phyloP scores from a whole-genome alignment of 2,113 vertebrate species.

The Daubentonia madagascariensis region DNA sequence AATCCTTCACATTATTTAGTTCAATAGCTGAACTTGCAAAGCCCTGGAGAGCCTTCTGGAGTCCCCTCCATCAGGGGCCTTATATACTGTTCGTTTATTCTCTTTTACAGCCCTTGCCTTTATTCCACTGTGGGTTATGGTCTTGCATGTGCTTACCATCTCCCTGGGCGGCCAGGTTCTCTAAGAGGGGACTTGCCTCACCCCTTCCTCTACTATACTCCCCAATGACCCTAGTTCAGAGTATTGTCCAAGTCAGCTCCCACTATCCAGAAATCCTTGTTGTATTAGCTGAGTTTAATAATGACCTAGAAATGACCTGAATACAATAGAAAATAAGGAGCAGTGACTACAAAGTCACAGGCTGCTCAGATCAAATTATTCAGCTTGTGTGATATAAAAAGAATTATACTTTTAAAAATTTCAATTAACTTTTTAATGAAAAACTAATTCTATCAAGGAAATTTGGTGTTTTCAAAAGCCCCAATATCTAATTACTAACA shows the following conservation, averaged over 20 bases:
- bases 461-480: not conserved
- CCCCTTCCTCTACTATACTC: not conserved
- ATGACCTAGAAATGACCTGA: not conserved
- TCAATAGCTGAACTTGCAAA: not conserved
- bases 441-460: constrained; percentile 58
- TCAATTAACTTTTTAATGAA: constrained; percentile 66
- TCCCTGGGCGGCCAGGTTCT: not conserved
- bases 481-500: constrained; percentile 16
- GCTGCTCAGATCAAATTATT: not conserved
- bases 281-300: not conserved
- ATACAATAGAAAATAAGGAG: not conserved
- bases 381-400: not conserved
- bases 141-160: rapidly evolving
- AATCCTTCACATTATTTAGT: not conserved
- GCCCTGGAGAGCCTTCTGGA: not conserved
- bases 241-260: rapidly evolving
- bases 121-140: too few relatives aligned
- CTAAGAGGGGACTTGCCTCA: too few relatives aligned
- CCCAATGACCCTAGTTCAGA: not conserved
- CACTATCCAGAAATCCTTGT: not conserved
- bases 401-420: constrained; percentile 47
- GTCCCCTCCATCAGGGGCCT: too few relatives aligned
- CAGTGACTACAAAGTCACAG: not conserved
- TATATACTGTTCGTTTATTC: not conserved
- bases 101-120: too few relatives aligned